Conservation (phyloP, 2,888 invertebrate species). For the Lochmaea capreae region DNA sequence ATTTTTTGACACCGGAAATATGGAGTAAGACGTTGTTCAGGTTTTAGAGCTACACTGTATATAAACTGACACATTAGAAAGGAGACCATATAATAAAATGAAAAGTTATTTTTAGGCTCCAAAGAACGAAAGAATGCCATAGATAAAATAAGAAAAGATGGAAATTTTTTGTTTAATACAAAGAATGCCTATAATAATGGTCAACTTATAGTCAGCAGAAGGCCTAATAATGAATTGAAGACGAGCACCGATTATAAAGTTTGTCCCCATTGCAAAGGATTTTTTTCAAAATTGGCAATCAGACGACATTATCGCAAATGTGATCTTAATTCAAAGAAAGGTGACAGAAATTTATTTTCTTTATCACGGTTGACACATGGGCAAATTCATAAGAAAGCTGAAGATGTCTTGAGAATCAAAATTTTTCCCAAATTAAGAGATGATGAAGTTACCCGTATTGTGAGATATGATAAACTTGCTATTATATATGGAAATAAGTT, state of each 20-base stretch:
- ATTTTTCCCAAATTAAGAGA: slow-evolving; percentile 29
- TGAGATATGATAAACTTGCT: slow-evolving; percentile 26
- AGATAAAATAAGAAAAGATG: slow-evolving; percentile 19
- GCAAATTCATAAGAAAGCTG: slow-evolving; percentile 26
- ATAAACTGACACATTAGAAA: background rate
- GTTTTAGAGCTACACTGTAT: background rate
- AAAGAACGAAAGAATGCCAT: slow-evolving; percentile 18
- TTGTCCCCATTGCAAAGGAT: slow-evolving; percentile 26
- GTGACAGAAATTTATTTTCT: slow-evolving; percentile 7
- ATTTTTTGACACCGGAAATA: background rate
- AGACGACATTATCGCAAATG: slow-evolving; percentile 27
- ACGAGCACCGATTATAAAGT: slow-evolving; percentile 36
- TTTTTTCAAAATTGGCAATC: slow-evolving; percentile 23
- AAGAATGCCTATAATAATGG: slow-evolving; percentile 27
- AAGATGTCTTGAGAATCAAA: slow-evolving; percentile 11
- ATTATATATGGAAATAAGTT: slow-evolving; percentile 29
- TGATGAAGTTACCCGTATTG: slow-evolving; percentile 16
- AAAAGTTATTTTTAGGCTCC: slow-evolving; percentile 17
- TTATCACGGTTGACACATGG: slow-evolving; percentile 17
- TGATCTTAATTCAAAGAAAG: slow-evolving; percentile 18
- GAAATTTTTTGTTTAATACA: slow-evolving; percentile 28
- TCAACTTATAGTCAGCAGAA: slow-evolving; percentile 23
- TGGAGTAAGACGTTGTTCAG: background rate
- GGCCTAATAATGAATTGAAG: slow-evolving; percentile 20
- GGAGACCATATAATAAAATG: background rate